Conservation (phyloP, 2,888 invertebrate species). For the Agriotes lineatus region DNA sequence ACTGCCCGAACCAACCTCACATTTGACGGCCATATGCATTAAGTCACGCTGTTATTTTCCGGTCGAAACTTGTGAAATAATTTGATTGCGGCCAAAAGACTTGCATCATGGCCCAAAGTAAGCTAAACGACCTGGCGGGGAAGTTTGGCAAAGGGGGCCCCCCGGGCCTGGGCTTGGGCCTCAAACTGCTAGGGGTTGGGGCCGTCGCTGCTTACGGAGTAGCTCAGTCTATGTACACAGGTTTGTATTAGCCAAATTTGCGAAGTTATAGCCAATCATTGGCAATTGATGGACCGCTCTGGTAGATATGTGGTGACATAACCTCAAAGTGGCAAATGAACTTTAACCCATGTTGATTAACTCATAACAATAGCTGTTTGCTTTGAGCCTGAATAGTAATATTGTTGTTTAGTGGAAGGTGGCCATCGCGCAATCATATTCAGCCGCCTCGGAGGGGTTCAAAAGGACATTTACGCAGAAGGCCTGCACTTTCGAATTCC, state of each 20-base stretch:
- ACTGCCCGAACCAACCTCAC: neutral
- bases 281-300: too few species aligned
- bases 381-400: too few species aligned
- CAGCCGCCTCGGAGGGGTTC: conserved; percentile 94
- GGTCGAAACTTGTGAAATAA: neutral
- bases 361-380: too few species aligned
- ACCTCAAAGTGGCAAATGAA: too few species aligned
- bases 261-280: too few species aligned
- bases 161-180: conserved; percentile 83
- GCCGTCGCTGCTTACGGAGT: conserved; percentile 90
- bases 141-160: conserved; percentile 88
- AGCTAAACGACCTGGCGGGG: conserved; percentile 89
- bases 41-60: conserved; percentile 20
- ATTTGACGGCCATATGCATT: conserved; percentile 10
- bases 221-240: conserved; percentile 92
- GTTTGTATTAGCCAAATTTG: conserved; percentile 62
- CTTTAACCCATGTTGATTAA: too few species aligned
- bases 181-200: conserved; percentile 85
- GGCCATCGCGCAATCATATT: conserved; percentile 99
- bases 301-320: too few species aligned
- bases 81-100: neutral
- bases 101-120: conserved; percentile 84
- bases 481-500: conserved; percentile 98
- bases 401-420: conserved; percentile 95
- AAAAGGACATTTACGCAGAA: conserved; percentile 92